Evolutionary conservation across 2,113 vertebrate species (phyloP).

Genomic region (Plotosus lineatus): DNA sequence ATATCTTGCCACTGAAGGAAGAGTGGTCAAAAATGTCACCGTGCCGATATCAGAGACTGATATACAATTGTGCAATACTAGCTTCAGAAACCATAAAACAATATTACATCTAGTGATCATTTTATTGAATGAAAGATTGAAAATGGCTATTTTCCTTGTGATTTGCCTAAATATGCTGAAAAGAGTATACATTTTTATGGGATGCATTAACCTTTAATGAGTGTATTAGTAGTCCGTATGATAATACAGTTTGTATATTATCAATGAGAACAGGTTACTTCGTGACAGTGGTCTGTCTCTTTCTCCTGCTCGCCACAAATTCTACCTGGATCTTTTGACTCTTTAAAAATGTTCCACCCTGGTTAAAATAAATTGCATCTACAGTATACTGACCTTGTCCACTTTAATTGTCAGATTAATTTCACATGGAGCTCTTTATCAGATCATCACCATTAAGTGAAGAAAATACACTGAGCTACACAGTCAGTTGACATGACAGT

Average conservation of each 20-base stretch:
- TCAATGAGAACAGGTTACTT: background rate
- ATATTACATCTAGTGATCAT: no score
- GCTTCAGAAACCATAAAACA: no score
- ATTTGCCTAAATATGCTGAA: no score
- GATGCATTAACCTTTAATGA: no score
- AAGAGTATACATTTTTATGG: no score
- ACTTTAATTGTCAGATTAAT: slow-evolving; percentile 1
- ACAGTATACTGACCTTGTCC: background rate
- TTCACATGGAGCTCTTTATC: background rate
- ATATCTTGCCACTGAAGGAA: no score
- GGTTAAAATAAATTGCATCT: slow-evolving; percentile 8
- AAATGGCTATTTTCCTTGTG: no score
- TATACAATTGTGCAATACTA: no score
- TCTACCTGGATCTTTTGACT: background rate
- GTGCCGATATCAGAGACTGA: no score
- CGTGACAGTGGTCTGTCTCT: background rate
- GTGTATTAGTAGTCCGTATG: background rate
- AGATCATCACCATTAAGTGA: background rate
- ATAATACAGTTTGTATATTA: slow-evolving; percentile 8
- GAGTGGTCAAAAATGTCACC: no score
- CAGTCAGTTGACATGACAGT: background rate
- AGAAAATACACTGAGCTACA: background rate
- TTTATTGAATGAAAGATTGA: no score
- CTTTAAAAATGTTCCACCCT: background rate
- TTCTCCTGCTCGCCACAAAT: no score